A percentile compares a stretch with the other conserved stretches of the same genome.
Evolutionary conservation across 1,140 invertebrate species (phyloP).

Genomic region (Caerostris darwini): DNA sequence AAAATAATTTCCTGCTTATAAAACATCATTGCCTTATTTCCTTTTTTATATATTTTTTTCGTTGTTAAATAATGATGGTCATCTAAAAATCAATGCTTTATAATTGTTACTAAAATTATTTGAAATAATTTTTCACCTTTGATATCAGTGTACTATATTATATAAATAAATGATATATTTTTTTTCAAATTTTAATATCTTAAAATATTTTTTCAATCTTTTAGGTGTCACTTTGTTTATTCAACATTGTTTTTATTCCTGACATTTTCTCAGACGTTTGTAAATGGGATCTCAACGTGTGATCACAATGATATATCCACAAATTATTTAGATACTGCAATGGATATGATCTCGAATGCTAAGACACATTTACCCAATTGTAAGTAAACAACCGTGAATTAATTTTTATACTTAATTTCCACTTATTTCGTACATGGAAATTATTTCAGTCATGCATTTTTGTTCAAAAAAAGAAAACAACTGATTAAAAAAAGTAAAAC

Average conservation of each 20-base stretch:
- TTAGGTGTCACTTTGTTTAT: background rate
- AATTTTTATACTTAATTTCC: too few relatives aligned
- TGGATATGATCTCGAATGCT: slow-evolving; percentile 4
- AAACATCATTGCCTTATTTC: too few relatives aligned
- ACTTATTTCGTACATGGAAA: too few relatives aligned
- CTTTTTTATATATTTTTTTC: too few relatives aligned
- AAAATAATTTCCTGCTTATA: too few relatives aligned
- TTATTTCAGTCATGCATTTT: background rate
- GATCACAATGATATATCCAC: background rate
- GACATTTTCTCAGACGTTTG: background rate
- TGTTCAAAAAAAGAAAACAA: background rate
- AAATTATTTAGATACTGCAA: background rate
- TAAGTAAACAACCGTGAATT: background rate
- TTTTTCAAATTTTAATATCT: too few relatives aligned
- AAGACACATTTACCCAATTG: background rate
- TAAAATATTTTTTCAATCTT: background rate
- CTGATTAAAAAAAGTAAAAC: background rate
- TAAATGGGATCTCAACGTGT: background rate
- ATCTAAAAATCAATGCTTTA: too few relatives aligned
- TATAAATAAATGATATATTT: too few relatives aligned
- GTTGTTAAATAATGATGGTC: too few relatives aligned
- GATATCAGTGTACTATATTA: too few relatives aligned
- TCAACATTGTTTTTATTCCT: background rate
- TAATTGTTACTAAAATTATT: too few relatives aligned
- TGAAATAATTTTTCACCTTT: too few relatives aligned